phyloP scores from a whole-genome alignment of 2,113 vertebrate genomes.

The Gavia stellata region DNA sequence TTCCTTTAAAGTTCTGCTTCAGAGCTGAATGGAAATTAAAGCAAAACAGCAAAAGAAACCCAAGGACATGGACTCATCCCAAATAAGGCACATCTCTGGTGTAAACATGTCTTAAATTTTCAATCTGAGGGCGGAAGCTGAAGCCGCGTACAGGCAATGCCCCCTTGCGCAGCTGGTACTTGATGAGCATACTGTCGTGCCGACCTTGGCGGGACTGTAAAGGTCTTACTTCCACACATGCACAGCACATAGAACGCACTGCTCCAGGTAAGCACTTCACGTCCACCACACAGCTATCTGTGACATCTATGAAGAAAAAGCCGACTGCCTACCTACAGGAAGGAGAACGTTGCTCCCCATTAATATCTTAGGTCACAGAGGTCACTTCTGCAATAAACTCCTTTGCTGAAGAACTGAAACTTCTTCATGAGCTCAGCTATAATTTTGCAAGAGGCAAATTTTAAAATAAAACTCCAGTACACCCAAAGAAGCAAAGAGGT shows the following conservation, averaged over 20 bases:
- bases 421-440: not conserved
- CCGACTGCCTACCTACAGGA: accelerated
- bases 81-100: not conserved
- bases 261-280: not conserved
- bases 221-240: not conserved
- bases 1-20: not conserved
- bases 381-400: not conserved
- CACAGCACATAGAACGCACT: not conserved
- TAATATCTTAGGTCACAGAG: not conserved
- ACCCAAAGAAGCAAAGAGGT: not conserved
- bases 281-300: not conserved
- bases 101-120: not conserved
- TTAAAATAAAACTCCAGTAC: not conserved
- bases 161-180: not conserved
- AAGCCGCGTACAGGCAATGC: not conserved
- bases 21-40: not conserved
- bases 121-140: not conserved
- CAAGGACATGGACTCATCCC: not conserved
- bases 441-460: not conserved
- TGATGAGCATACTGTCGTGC: not conserved
- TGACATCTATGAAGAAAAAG: not conserved
- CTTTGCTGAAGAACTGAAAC: not conserved
- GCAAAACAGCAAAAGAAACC: not conserved
- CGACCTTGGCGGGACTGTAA: not conserved
- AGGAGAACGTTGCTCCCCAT: not conserved